Base-by-base conservation (phyloP, 1,140 invertebrate species). In the Sipha flava region DNA sequence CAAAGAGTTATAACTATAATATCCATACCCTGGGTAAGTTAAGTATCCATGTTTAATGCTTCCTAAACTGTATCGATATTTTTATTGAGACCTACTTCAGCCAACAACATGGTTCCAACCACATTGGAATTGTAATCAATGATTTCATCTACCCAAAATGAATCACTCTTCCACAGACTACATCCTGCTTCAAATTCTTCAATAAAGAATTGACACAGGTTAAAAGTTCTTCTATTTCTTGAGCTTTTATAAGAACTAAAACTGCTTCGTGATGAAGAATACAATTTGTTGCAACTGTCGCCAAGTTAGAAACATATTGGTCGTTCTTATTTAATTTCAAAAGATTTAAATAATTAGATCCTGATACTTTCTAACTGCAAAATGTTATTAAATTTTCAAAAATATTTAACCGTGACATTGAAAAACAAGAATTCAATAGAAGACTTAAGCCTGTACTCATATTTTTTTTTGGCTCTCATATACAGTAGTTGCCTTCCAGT, bases 61-160 rank as follows among this genome's bases (percentile, higher is more conserved):
- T 57, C 52, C 49, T 59, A 77, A 59, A 77, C 34, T 6, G 43
- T n/a, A 77, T 77, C 73, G n/a, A 34, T 23, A 57, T 77, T 40
- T 43, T 59, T 34, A 59, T 26, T 37, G 4, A 59, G 23, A 40
- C 73, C 21, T 16, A 37, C 43, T 57, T 77, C 73, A n/a, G 73
- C 73, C 23, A 77, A 59, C 29, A 77, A 59, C 49, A 77, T 40
- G 18, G 73, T 40, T 47, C 52, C 73, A 40, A 77, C 16, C 26
- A 77, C 73, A 77, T 77, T 77, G 16, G 16, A 77, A 77, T 77
- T 40, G 7, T 77, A 77, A 37, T 18, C 21, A 57, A 59, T 77
- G 14, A 77, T 9, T 59, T 77, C 73, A 57, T 77, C 18, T 10
- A 52, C 73, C 73, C 73, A 77, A 57, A 59, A 77, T 77, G 31